A percentile compares a stretch with the other conserved stretches of the same genome.
Conservation (phyloP, 1,140 invertebrate species). For the Mizuhopecten yessoensis region DNA sequence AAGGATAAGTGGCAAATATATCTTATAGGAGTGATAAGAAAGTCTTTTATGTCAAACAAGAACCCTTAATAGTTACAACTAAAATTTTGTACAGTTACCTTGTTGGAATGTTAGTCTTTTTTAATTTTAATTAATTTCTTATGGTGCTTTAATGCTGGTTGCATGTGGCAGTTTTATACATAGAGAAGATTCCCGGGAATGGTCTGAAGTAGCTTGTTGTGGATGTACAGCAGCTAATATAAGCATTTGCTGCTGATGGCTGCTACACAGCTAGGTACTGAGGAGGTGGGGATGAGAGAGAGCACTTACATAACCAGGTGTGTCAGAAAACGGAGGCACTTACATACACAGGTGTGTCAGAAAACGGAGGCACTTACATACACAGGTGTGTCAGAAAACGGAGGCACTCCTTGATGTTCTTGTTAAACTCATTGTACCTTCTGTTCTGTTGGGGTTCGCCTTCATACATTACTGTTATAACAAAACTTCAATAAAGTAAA, state of each 20-base stretch:
- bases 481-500: too few species aligned
- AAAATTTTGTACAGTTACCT: too few species aligned
- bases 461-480: not conserved
- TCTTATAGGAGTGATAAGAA: too few species aligned
- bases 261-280: not conserved
- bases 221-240: not conserved
- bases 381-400: not conserved
- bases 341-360: too few species aligned
- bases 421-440: not conserved
- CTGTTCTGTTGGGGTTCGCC: not conserved
- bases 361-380: too few species aligned
- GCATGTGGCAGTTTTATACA: not conserved
- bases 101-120: too few species aligned
- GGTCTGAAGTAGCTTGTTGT: not conserved
- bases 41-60: not conserved
- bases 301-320: too few species aligned
- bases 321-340: too few species aligned
- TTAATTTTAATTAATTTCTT: too few species aligned
- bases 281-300: not conserved
- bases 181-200: not conserved
- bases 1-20: too few species aligned
- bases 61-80: too few species aligned
- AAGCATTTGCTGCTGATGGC: not conserved
- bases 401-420: not conserved
- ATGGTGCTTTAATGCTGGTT: not conserved